phyloP scores from a whole-genome alignment of 1,140 invertebrate genomes.

The Drosophila gunungcola region DNA sequence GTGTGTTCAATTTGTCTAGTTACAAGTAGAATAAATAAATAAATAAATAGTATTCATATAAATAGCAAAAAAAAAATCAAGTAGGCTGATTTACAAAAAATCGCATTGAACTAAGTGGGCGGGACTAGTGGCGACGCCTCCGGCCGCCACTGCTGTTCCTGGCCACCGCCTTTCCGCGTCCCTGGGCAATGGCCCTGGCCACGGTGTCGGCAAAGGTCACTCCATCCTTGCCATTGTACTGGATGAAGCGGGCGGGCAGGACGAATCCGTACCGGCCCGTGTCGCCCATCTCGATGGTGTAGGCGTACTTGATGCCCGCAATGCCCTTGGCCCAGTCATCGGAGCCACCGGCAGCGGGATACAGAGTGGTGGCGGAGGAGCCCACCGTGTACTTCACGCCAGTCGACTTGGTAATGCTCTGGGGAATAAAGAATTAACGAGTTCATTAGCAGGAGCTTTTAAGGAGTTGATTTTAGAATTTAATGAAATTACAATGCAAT shows the following conservation, averaged over 20 bases:
- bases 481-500: too few species aligned
- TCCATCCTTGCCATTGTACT: constrained; percentile 93
- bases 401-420: constrained; percentile 88
- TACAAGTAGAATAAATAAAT: constrained; percentile 80
- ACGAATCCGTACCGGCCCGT: constrained; percentile 95
- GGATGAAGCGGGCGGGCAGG: constrained; percentile 92
- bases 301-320: constrained; percentile 94
- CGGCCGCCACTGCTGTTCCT: constrained; percentile 46
- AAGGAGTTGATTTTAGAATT: too few species aligned
- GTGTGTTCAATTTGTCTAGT: constrained; percentile 76
- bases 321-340: constrained; percentile 96
- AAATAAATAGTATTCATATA: constrained; percentile 69
- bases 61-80: constrained; percentile 53
- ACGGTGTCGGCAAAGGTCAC: constrained; percentile 92
- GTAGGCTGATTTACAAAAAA: constrained; percentile 14
- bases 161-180: constrained; percentile 48
- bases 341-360: constrained; percentile 93
- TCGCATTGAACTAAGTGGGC: constrained; percentile 50
- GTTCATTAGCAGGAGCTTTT: neutral
- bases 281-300: constrained; percentile 95
- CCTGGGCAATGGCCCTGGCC: constrained; percentile 85
- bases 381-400: constrained; percentile 92
- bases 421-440: too few species aligned
- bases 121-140: constrained; percentile 50
- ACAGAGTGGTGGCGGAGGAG: constrained; percentile 90